These are phyloP conservation scores for Hyposoter didymator DNA, from an alignment of 2,888 invertebrate species.

Conservation along the genomic window DNA sequence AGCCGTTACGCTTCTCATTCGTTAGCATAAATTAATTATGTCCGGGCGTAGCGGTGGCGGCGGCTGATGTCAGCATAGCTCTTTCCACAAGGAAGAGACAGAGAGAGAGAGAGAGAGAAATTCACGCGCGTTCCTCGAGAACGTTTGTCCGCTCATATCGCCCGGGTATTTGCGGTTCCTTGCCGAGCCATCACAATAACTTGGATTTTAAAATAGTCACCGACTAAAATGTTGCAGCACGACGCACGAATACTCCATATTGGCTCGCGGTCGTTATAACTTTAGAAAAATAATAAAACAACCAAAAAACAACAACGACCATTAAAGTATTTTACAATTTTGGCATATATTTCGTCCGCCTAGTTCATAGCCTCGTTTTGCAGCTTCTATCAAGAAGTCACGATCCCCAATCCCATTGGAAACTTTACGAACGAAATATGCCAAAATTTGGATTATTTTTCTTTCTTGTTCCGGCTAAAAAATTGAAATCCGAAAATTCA, in stretches of 20 bases:
- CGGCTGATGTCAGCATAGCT: slow-evolving; percentile 74
- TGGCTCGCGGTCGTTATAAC: neutral
- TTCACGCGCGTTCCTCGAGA: slow-evolving; percentile 10
- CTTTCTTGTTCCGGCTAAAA: neutral
- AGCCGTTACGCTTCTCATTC: slow-evolving; percentile 83
- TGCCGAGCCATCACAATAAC: slow-evolving; percentile 22
- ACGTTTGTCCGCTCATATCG: slow-evolving; percentile 21
- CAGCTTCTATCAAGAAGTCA: neutral
- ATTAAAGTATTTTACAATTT: neutral
- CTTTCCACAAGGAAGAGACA: slow-evolving; percentile 28
- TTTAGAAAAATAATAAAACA: neutral
- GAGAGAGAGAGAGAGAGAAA: slow-evolving; percentile 23
- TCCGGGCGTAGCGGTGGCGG: slow-evolving; percentile 74
- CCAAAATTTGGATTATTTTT: neutral
- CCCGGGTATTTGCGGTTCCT: slow-evolving; percentile 39
- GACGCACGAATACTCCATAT: neutral
- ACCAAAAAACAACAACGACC: neutral
- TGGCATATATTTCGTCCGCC: neutral
- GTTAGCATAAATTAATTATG: slow-evolving; percentile 84
- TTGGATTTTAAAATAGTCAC: slow-evolving; percentile 24
- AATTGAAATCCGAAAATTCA: neutral
- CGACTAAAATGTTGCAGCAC: neutral
- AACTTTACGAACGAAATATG: too few species aligned
- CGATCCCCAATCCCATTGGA: too few species aligned
- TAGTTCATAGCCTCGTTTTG: neutral